Conservation (phyloP, 2,113 vertebrate species). For the Forbesichthys papilliferus region DNA sequence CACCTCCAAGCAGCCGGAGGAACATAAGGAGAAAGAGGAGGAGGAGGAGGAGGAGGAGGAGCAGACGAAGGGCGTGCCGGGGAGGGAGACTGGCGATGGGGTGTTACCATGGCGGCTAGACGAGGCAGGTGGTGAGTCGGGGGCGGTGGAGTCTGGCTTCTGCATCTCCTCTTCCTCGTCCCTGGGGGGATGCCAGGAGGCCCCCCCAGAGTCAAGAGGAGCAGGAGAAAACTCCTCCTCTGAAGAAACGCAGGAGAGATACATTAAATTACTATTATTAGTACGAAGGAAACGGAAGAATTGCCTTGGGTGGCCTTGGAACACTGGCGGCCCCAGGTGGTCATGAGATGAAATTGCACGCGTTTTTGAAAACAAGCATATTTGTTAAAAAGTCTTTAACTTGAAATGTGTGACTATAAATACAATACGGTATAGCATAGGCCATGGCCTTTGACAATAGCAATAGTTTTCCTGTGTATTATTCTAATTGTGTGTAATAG, state of each 20-base stretch:
- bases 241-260: slow-evolving; percentile 22
- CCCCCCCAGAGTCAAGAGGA: slow-evolving; percentile 17
- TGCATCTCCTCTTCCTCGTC: background rate
- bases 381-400: too few species aligned
- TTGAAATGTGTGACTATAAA: too few species aligned
- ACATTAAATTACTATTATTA: too few species aligned
- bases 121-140: background rate
- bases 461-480: background rate
- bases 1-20: background rate
- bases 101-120: background rate
- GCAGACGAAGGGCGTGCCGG: background rate
- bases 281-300: background rate
- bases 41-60: background rate
- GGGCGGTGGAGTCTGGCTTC: slow-evolving; percentile 22
- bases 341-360: background rate
- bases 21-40: background rate
- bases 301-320: too few species aligned
- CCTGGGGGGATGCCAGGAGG: slow-evolving; percentile 12
- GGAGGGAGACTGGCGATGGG: slow-evolving; percentile 32
- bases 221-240: slow-evolving; percentile 22
- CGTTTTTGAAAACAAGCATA: too few species aligned
- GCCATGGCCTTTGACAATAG: too few species aligned
- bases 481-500: too few species aligned
- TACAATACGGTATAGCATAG: too few species aligned
- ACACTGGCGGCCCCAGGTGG: too few species aligned